Percentiles rank a stretch among this genome's conserved stretches.
Conservation (phyloP, 2,113 vertebrate species). For the Corynorhinus townsendii region DNA sequence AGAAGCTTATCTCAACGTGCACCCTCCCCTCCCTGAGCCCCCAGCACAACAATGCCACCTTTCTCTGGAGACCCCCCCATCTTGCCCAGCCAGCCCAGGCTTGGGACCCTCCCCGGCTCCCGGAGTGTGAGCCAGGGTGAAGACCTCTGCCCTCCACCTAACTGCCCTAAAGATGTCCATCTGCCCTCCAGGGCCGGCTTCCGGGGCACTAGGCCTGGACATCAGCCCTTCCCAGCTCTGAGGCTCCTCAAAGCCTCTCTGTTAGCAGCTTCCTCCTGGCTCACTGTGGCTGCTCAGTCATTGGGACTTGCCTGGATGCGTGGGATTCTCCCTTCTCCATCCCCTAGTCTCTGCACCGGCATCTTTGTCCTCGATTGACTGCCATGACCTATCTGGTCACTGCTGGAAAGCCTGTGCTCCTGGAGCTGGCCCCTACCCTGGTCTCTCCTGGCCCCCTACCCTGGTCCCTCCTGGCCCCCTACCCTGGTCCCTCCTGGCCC, state of each 20-base stretch:
- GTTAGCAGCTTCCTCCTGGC: no score
- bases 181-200: background rate
- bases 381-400: rapidly evolving
- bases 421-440: background rate
- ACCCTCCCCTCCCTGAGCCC: background rate
- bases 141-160: background rate
- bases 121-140: background rate
- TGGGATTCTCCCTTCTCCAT: background rate
- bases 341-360: background rate
- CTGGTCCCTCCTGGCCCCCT: no score
- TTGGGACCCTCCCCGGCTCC: background rate
- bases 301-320: background rate
- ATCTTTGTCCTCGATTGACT: background rate
- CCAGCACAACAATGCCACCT: background rate
- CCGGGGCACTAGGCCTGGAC: background rate
- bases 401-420: background rate
- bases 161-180: background rate
- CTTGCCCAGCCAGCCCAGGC: background rate
- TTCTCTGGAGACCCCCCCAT: background rate
- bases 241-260: background rate
- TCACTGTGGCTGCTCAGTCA: background rate
- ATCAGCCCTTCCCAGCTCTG: background rate
- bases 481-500: no score
- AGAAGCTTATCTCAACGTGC: conserved; percentile 9
- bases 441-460: background rate